Evolutionary conservation across 2,888 invertebrate genomes (phyloP).

Genomic region (Stenchaetothrips biformis): DNA sequence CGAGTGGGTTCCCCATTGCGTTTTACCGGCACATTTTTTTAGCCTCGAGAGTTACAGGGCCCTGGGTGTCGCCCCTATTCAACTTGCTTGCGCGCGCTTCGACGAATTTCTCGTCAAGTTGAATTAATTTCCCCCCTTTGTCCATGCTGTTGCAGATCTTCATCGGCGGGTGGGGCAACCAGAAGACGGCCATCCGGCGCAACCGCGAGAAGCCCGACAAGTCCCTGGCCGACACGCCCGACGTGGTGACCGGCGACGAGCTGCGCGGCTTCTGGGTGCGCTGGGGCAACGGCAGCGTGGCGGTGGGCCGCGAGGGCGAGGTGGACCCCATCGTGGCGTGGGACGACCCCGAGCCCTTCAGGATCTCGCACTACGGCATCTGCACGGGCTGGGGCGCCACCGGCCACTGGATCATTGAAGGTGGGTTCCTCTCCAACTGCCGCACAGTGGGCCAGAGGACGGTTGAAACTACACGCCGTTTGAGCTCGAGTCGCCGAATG

Average conservation of each 20-base stretch:
- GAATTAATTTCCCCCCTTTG: too few species aligned
- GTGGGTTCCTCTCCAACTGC: conserved; percentile 13
- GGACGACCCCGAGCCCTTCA: conserved; percentile 65
- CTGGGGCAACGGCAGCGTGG: conserved; percentile 59
- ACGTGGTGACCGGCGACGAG: conserved; percentile 65
- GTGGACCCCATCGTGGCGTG: conserved; percentile 67
- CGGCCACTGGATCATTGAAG: conserved; percentile 63
- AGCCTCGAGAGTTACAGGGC: too few species aligned
- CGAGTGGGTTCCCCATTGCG: too few species aligned
- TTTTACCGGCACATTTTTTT: too few species aligned
- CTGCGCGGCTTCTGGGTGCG: conserved; percentile 81
- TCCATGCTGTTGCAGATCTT: conserved; percentile 56
- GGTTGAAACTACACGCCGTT: too few species aligned
- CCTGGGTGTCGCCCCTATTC: too few species aligned
- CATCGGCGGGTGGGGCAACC: conserved; percentile 84
- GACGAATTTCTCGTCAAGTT: too few species aligned
- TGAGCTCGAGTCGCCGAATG: too few species aligned
- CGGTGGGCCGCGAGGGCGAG: conserved; percentile 67
- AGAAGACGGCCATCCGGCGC: conserved; percentile 75
- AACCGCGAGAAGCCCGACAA: conserved; percentile 72
- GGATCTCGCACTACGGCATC: conserved; percentile 68
- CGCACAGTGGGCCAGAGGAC: too few species aligned
- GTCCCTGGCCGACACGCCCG: conserved; percentile 64
- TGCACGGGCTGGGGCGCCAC: conserved; percentile 83
- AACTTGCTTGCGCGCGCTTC: too few species aligned